phyloP scores from a whole-genome alignment of 2,888 invertebrate genomes.

The Anarsia innoxiella region DNA sequence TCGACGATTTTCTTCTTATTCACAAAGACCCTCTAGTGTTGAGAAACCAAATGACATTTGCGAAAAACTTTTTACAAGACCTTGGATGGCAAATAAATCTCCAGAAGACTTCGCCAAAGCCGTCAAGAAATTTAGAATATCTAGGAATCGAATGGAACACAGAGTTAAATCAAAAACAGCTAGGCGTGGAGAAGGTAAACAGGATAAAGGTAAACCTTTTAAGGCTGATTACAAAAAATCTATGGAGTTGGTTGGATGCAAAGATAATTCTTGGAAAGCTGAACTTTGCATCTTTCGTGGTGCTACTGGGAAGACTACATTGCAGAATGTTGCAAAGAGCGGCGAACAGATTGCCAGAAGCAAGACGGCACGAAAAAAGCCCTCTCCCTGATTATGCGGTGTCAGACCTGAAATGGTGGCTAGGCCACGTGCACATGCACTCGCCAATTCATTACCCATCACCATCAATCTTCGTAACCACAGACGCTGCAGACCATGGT shows the following conservation, averaged over 20 bases:
- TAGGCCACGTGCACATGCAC: not conserved
- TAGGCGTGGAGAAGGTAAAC: slow-evolving; percentile 5
- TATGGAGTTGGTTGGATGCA: slow-evolving; percentile 10
- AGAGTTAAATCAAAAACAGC: slow-evolving; percentile 1
- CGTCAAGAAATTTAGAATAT: slow-evolving; percentile 9
- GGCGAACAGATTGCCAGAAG: slow-evolving; percentile 6
- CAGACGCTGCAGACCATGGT: slow-evolving; percentile 7
- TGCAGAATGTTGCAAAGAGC: slow-evolving; percentile 11
- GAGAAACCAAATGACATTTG: not conserved
- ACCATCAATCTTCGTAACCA: slow-evolving; percentile 10
- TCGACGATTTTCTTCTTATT: slow-evolving; percentile 17
- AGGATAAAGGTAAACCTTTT: not conserved
- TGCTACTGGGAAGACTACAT: slow-evolving; percentile 14
- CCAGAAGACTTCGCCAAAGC: slow-evolving; percentile 3
- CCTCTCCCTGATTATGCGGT: not conserved
- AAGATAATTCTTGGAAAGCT: slow-evolving; percentile 13
- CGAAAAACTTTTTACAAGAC: not conserved
- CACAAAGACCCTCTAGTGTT: slow-evolving; percentile 9
- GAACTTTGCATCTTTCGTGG: slow-evolving; percentile 14
- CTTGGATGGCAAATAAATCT: slow-evolving; percentile 15
- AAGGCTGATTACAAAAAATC: too few species aligned
- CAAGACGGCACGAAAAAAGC: not conserved
- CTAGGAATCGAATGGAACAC: slow-evolving; percentile 17
- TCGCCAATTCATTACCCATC: slow-evolving; percentile 9
- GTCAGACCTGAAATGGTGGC: slow-evolving; percentile 8